phyloP scores from a whole-genome alignment of 2,888 invertebrate genomes.

The Chrysodeixis includens region DNA sequence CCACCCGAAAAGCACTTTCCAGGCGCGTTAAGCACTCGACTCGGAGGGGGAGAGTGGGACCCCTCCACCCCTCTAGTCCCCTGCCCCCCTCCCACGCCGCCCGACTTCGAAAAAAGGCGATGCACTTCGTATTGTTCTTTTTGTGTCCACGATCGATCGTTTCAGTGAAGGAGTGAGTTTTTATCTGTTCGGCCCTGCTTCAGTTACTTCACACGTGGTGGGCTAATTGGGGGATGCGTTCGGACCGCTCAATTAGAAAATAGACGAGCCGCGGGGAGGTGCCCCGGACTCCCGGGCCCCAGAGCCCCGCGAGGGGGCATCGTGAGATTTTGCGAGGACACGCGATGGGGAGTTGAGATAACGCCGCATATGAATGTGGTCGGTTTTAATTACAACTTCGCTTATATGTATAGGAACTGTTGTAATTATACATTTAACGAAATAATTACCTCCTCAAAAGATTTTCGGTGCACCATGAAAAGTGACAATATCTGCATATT shows the following conservation, averaged over 20 bases:
- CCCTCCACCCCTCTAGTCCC: conserved; percentile 66
- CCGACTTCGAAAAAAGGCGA: conserved; percentile 87
- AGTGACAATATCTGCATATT: background rate
- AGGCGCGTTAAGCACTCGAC: conserved; percentile 80
- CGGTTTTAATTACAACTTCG: conserved; percentile 19
- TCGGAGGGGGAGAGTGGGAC: conserved; percentile 62
- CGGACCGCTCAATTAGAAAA: conserved; percentile 74
- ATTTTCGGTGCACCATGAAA: background rate
- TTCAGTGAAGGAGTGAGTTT: conserved; percentile 86
- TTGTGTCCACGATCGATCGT: conserved; percentile 88
- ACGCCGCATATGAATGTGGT: conserved; percentile 12
- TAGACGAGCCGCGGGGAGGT: conserved; percentile 41
- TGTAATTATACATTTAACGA: background rate
- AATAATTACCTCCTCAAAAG: background rate
- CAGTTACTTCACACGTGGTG: conserved; percentile 83
- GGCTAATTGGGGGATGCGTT: conserved; percentile 79
- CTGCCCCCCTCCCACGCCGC: conserved; percentile 71
- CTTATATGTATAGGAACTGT: background rate
- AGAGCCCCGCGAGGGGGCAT: background rate
- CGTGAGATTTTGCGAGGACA: conserved; percentile 57
- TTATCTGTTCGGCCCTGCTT: conserved; percentile 79
- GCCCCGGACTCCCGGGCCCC: background rate
- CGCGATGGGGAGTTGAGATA: conserved; percentile 39
- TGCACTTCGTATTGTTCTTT: conserved; percentile 88
- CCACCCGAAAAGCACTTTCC: conserved; percentile 83